A percentile compares a stretch with the other conserved stretches of the same genome.
Evolutionary conservation across 2,113 vertebrate genomes (phyloP).

Genomic region (Pteropus alecto): DNA sequence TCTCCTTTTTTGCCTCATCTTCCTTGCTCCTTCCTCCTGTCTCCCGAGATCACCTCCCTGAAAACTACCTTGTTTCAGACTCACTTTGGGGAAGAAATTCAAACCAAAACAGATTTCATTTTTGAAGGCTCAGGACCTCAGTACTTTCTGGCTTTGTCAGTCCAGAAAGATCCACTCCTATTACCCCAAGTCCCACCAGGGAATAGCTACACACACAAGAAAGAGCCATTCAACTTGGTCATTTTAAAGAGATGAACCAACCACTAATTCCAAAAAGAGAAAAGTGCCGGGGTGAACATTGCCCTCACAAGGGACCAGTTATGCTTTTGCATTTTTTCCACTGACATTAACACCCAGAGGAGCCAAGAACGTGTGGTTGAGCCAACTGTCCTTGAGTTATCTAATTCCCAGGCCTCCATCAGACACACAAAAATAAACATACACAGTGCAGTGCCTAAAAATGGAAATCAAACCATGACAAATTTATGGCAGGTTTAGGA

Average conservation of each 20-base stretch:
- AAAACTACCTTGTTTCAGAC: neutral
- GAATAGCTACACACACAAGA: neutral
- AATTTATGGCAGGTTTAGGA: constrained; percentile 45
- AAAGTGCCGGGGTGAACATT: neutral
- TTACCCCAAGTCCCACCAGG: neutral
- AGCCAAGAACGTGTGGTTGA: constrained; percentile 3
- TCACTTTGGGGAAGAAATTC: neutral
- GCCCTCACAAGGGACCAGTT: neutral
- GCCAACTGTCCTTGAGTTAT: constrained; percentile 26
- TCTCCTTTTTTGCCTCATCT: neutral
- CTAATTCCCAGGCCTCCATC: constrained; percentile 40
- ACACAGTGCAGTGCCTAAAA: constrained; percentile 34
- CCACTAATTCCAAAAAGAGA: neutral
- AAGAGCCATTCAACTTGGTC: neutral
- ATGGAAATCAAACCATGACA: constrained; percentile 41
- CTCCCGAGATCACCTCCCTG: neutral
- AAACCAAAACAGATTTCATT: neutral
- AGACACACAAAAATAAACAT: constrained; percentile 40
- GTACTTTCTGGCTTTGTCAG: neutral
- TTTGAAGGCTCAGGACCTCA: neutral
- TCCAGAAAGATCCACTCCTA: neutral
- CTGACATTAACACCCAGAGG: neutral
- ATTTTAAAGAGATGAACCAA: neutral
- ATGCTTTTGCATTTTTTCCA: constrained; percentile 53
- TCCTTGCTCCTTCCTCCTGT: neutral